Conservation (phyloP, 2,113 vertebrate species). For the Cathartes aura region DNA sequence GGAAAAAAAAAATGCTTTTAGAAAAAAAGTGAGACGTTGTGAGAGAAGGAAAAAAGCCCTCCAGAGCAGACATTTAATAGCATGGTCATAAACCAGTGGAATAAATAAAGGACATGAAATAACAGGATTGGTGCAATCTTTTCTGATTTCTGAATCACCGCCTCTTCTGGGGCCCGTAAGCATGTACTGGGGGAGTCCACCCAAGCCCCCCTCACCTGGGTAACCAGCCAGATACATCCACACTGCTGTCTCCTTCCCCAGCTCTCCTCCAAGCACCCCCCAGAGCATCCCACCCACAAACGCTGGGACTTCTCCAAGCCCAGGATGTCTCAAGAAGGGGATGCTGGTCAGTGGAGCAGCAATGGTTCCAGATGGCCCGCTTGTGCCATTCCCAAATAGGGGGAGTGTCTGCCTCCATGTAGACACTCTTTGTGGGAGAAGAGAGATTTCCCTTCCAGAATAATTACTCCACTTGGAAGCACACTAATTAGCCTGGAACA, state of each 20-base stretch:
- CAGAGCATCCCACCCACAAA: not conserved
- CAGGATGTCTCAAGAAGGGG: not conserved
- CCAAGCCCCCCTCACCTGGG: not conserved
- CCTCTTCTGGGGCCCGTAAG: not conserved
- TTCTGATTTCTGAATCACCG: not conserved
- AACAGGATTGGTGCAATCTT: not conserved
- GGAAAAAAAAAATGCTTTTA: not conserved
- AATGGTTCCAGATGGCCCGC: not conserved
- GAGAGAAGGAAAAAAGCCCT: not conserved
- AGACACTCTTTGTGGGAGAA: slow-evolving; percentile 9
- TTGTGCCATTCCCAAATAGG: not conserved
- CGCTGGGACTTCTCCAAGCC: not conserved
- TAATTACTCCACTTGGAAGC: slow-evolving; percentile 59
- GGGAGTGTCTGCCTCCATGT: not conserved
- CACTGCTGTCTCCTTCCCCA: not conserved
- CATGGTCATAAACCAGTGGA: not conserved
- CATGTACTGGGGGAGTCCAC: not conserved
- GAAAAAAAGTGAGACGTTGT: not conserved
- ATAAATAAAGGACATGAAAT: not conserved
- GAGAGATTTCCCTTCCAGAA: slow-evolving; percentile 53
- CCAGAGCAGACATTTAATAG: slow-evolving; percentile 9
- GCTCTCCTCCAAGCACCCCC: not conserved
- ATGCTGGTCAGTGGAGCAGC: rapidly evolving
- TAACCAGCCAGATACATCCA: not conserved
- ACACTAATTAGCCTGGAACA: slow-evolving; percentile 67